phyloP scores from a whole-genome alignment of 2,888 invertebrate species.

The Julus scandinavius region DNA sequence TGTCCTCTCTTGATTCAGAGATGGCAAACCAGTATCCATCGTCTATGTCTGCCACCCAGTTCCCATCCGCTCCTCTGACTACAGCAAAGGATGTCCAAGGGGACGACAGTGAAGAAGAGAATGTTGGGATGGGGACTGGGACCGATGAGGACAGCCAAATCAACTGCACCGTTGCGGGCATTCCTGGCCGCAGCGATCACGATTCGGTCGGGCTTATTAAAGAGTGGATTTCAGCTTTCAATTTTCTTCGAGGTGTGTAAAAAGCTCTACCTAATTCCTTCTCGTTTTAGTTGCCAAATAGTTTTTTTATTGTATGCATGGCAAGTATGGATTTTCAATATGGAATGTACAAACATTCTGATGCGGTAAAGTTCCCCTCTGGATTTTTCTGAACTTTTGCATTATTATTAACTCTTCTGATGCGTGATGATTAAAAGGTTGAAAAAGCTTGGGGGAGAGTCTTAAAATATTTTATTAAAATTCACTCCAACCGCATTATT shows the following conservation, averaged over 20 bases:
- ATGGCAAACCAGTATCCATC: constrained; percentile 25
- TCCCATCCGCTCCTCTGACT: constrained; percentile 55
- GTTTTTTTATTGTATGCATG: constrained; percentile 27
- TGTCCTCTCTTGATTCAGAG: constrained; percentile 44
- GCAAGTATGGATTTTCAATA: background rate
- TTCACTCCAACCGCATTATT: too few relatives aligned
- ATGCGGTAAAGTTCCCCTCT: background rate
- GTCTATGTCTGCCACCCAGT: constrained; percentile 14
- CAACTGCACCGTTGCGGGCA: constrained; percentile 70
- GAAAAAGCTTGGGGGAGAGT: too few relatives aligned
- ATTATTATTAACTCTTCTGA: background rate
- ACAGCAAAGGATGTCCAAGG: constrained; percentile 66
- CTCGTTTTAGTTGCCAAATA: constrained; percentile 21
- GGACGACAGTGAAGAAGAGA: constrained; percentile 63
- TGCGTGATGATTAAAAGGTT: background rate
- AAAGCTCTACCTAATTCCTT: constrained; percentile 51
- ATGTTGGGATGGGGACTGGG: constrained; percentile 20
- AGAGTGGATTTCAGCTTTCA: constrained; percentile 77
- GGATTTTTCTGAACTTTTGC: background rate
- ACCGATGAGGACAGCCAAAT: constrained; percentile 58
- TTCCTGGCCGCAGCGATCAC: constrained; percentile 54
- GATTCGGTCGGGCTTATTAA: constrained; percentile 74
- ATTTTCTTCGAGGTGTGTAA: constrained; percentile 77
- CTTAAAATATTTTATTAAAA: too few relatives aligned
- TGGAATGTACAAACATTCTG: background rate